These are phyloP conservation scores for Micrastur ruficollis DNA, from an alignment of 2,797 vertebrate species.

Conservation along the genomic window DNA sequence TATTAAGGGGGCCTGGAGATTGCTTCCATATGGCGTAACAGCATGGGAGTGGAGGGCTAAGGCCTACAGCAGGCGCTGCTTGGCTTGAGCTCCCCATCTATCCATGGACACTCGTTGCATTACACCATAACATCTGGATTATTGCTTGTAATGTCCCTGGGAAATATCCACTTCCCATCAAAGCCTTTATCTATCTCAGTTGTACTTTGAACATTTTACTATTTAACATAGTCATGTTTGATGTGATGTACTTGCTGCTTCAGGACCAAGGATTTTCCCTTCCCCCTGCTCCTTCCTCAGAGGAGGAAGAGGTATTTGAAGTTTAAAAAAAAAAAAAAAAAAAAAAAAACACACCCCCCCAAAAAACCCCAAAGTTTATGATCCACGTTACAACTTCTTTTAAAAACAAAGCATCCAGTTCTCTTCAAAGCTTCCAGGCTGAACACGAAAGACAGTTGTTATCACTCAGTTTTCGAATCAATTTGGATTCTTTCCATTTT, in stretches of 20 bases:
- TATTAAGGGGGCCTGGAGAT: slow-evolving; percentile 94
- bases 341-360: too few species aligned
- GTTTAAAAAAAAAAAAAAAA: neutral
- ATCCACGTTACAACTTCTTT: slow-evolving; percentile 29
- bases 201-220: slow-evolving; percentile 81
- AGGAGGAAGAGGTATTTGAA: slow-evolving; percentile 50
- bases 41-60: slow-evolving; percentile 90
- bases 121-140: slow-evolving; percentile 98
- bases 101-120: slow-evolving; percentile 94
- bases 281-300: neutral
- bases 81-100: slow-evolving; percentile 89
- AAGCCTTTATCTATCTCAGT: slow-evolving; percentile 90
- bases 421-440: slow-evolving; percentile 25
- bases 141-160: slow-evolving; percentile 95
- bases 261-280: slow-evolving; percentile 38
- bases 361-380: neutral
- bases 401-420: slow-evolving; percentile 24
- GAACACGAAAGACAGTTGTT: slow-evolving; percentile 13
- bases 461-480: neutral
- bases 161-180: slow-evolving; percentile 95
- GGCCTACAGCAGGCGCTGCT: slow-evolving; percentile 86
- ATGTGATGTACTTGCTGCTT: slow-evolving; percentile 71
- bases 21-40: slow-evolving; percentile 99
- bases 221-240: slow-evolving; percentile 77
- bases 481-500: neutral